Evolutionary conservation across 2,113 vertebrate genomes (phyloP).

Genomic region (human): DNA sequence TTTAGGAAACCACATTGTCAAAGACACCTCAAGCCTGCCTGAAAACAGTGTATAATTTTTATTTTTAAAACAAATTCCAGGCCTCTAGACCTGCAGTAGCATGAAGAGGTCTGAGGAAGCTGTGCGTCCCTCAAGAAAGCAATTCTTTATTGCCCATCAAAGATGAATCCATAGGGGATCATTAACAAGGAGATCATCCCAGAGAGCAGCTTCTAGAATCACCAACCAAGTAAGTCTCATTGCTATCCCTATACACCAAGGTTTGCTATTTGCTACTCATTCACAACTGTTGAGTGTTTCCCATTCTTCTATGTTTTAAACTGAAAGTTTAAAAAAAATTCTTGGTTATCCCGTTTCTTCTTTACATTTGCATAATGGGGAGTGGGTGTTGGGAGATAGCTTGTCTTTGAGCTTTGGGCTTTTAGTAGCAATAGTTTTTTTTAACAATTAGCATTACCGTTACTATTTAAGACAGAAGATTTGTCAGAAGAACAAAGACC

Average conservation of each 20-base stretch:
- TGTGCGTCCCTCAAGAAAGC: background rate
- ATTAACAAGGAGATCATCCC: background rate
- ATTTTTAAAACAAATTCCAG: background rate
- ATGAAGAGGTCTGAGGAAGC: background rate
- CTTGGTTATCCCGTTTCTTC: background rate
- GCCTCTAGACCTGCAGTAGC: background rate
- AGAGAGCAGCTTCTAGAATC: background rate
- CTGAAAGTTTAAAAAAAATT: background rate
- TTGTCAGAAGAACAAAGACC: background rate
- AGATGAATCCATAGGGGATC: background rate
- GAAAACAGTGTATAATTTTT: background rate
- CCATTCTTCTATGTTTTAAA: background rate
- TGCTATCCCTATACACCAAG: background rate
- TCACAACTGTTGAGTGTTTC: background rate
- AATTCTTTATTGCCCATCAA: background rate
- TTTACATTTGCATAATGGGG: background rate
- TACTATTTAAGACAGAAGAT: background rate
- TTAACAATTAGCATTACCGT: background rate
- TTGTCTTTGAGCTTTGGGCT: background rate
- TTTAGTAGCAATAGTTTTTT: background rate
- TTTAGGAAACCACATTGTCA: slow-evolving; percentile 13
- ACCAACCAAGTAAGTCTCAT: background rate
- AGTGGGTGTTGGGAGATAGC: background rate
- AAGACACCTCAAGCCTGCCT: background rate
- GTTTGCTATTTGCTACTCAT: background rate